Conservation (phyloP, 2,113 vertebrate genomes). For the Atlantisia rogersi region DNA sequence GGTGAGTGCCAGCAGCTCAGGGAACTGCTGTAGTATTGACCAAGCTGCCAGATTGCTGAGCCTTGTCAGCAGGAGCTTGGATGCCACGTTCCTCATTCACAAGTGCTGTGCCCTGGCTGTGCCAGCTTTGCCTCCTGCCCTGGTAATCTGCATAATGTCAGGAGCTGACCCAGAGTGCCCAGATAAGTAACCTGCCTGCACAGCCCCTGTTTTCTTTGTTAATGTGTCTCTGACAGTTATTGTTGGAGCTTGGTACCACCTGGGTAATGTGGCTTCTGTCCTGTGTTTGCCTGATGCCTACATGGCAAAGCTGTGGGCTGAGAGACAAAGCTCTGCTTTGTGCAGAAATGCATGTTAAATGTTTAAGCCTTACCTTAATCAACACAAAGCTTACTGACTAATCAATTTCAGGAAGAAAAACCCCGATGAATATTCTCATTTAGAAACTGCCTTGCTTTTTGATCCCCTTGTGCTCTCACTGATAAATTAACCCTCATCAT, state of each 20-base stretch:
- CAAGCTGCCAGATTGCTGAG: background rate
- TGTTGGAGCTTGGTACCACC: background rate
- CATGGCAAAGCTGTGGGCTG: too few species aligned
- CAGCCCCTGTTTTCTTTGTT: background rate
- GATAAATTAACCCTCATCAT: background rate
- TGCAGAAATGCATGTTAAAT: background rate
- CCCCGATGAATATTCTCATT: background rate
- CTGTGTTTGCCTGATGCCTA: background rate
- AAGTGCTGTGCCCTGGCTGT: background rate
- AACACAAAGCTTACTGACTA: background rate
- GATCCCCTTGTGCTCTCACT: background rate
- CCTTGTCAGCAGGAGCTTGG: background rate
- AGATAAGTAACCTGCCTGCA: background rate
- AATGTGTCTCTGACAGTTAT: background rate
- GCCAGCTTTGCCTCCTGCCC: background rate
- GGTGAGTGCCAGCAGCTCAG: background rate
- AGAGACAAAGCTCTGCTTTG: background rate
- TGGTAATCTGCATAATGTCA: background rate
- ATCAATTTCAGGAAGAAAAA: background rate
- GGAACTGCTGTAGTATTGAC: background rate
- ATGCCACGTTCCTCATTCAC: background rate
- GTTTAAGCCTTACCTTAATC: background rate
- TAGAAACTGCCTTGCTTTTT: background rate
- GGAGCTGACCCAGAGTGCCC: background rate
- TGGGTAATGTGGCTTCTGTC: background rate